Percentiles rank a stretch among this genome's conserved stretches.
These are phyloP conservation scores for Anniella stebbinsi DNA, from an alignment of 2,797 vertebrate species.

Conservation along the genomic window DNA sequence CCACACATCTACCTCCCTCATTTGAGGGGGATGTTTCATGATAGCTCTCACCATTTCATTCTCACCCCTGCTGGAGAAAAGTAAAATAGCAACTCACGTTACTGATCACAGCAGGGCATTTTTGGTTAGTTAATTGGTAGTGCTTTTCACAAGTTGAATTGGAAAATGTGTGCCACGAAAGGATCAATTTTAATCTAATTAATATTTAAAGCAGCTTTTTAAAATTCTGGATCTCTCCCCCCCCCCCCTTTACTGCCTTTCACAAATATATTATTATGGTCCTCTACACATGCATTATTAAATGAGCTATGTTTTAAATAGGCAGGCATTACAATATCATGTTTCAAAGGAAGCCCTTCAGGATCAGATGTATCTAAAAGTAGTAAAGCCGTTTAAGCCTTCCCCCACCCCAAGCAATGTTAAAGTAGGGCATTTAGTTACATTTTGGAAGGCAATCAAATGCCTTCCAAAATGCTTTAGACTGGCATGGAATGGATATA, in stretches of 20 bases:
- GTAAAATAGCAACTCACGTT: background rate
- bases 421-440: background rate
- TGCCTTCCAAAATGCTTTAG: background rate
- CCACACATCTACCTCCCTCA: background rate
- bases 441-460: background rate
- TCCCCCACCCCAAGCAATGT: background rate
- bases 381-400: background rate
- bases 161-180: slow-evolving; percentile 38
- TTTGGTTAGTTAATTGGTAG: slow-evolving; percentile 12
- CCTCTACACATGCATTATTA: slow-evolving; percentile 27
- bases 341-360: background rate
- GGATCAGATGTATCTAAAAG: background rate
- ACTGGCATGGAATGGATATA: background rate
- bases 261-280: slow-evolving; percentile 22
- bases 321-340: background rate
- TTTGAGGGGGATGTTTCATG: background rate
- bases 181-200: slow-evolving; percentile 47
- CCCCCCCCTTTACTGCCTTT: slow-evolving; percentile 51
- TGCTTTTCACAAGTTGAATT: slow-evolving; percentile 18
- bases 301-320: slow-evolving; percentile 38
- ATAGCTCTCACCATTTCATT: background rate
- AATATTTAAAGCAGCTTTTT: slow-evolving; percentile 56
- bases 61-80: background rate
- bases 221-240: slow-evolving; percentile 50
- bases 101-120: background rate